These are phyloP conservation scores for Belonocnema kinseyi DNA, from an alignment of 1,140 invertebrate genomes.

Conservation along the genomic window DNA sequence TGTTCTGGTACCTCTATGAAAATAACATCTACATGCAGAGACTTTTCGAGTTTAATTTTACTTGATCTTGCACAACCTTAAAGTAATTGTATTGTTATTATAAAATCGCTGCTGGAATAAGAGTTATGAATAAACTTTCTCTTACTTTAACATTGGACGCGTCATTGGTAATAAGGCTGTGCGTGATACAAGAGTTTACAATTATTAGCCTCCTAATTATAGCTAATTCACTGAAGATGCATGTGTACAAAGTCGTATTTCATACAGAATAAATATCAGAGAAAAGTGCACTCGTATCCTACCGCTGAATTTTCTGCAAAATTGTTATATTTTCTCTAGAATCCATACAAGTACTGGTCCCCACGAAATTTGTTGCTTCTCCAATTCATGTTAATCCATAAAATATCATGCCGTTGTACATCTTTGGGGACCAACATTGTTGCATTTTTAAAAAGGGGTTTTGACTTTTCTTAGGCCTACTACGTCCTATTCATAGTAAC, in stretches of 20 bases:
- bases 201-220: neutral
- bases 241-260: conserved; percentile 46
- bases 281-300: no score
- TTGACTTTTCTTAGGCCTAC: neutral
- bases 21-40: no score
- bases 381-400: neutral
- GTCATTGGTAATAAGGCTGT: neutral
- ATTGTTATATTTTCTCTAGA: neutral
- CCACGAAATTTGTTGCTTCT: conserved; percentile 7
- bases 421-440: neutral
- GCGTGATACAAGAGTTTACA: neutral
- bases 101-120: conserved; percentile 11
- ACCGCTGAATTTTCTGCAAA: no score
- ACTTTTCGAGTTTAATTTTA: neutral
- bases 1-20: no score
- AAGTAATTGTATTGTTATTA: neutral
- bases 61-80: neutral
- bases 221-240: conserved; percentile 44
- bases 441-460: neutral
- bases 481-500: neutral
- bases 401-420: no score
- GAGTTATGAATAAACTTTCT: conserved; percentile 22
- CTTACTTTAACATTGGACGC: neutral
- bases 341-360: conserved; percentile 3
- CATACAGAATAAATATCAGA: neutral